Conservation (phyloP, 2,888 invertebrate species). For the Gastracanthus pulcherrimus region DNA sequence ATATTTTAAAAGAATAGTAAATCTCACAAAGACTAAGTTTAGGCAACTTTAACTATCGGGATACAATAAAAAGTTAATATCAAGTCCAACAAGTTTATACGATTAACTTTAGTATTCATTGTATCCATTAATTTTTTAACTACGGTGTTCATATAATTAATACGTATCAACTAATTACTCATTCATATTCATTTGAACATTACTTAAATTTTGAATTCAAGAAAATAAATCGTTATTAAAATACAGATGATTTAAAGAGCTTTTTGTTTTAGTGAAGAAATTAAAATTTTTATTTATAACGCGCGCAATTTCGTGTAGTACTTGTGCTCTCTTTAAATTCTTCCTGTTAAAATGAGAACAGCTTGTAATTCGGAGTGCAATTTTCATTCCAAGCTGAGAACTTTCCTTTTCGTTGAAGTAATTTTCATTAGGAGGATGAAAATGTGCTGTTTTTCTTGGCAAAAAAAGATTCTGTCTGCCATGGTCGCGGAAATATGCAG, state of each 20-base stretch:
- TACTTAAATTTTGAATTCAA: too few relatives aligned
- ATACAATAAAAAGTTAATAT: too few relatives aligned
- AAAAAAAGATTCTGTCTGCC: not conserved
- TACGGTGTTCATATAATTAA: too few relatives aligned
- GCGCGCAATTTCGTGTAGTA: not conserved
- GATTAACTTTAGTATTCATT: too few relatives aligned
- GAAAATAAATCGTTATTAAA: too few relatives aligned
- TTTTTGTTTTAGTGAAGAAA: not conserved
- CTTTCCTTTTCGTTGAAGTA: conserved; percentile 16
- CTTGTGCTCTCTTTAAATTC: not conserved
- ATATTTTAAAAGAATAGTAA: conserved; percentile 28
- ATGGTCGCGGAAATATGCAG: not conserved
- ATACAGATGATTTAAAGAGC: too few relatives aligned
- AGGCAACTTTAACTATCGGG: too few relatives aligned
- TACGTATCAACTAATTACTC: too few relatives aligned
- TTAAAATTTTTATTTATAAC: not conserved
- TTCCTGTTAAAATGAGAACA: not conserved
- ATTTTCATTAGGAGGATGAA: conserved; percentile 41
- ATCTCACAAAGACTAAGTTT: not conserved
- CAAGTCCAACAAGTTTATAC: too few relatives aligned
- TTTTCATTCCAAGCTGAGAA: not conserved
- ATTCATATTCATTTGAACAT: too few relatives aligned
- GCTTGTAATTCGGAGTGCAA: conserved; percentile 14
- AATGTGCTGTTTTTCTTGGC: not conserved
- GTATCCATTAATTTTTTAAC: too few relatives aligned